These are phyloP conservation scores for Argyra leucocephala DNA, from an alignment of 2,888 invertebrate genomes.

Conservation along the genomic window DNA sequence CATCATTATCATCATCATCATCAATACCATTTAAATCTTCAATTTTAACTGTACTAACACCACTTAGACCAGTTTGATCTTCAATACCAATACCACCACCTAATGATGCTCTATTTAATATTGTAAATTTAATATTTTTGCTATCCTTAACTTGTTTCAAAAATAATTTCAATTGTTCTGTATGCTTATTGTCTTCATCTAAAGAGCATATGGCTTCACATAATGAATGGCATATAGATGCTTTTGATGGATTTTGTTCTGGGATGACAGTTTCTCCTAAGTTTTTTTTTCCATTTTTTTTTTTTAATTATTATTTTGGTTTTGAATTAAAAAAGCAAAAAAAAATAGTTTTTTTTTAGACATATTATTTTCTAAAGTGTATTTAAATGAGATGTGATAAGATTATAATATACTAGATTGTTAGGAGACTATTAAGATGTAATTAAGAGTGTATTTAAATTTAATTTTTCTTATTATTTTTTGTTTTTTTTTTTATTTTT, in stretches of 20 bases:
- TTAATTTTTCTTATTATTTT: too few species aligned
- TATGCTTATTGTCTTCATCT: conserved; percentile 71
- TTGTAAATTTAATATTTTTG: conserved; percentile 22
- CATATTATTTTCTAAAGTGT: too few species aligned
- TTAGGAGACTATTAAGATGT: neutral
- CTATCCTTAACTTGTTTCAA: conserved; percentile 48
- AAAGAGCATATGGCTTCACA: conserved; percentile 71
- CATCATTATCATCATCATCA: conserved; percentile 28
- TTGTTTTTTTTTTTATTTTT: too few species aligned
- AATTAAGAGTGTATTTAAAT: too few species aligned
- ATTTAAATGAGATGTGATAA: neutral
- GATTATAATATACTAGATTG: neutral
- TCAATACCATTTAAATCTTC: conserved; percentile 34
- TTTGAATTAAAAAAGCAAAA: neutral
- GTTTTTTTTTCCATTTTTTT: neutral
- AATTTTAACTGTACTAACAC: conserved; percentile 38
- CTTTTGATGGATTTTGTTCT: conserved; percentile 35
- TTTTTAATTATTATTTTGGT: neutral
- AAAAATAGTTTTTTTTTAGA: neutral
- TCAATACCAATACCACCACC: conserved; percentile 26
- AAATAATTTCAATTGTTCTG: conserved; percentile 59
- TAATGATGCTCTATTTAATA: conserved; percentile 40
- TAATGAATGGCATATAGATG: conserved; percentile 57
- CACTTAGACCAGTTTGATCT: conserved; percentile 32
- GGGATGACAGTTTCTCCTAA: neutral